Percentiles rank a stretch among this genome's conserved stretches.
Evolutionary conservation across 1,140 invertebrate species (phyloP).

Genomic region (Ericerus pela): DNA sequence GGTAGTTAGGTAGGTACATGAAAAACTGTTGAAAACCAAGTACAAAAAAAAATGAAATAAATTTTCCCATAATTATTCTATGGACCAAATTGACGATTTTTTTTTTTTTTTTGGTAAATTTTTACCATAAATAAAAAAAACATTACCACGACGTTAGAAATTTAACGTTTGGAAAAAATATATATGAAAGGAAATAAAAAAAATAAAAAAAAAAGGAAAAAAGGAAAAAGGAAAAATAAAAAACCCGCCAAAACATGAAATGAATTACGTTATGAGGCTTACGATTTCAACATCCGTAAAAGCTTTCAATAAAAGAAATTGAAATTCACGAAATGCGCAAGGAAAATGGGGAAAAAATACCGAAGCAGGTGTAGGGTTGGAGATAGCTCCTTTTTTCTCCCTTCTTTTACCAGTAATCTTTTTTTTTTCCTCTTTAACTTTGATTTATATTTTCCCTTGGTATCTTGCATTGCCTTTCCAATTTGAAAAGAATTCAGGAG

Average conservation of each 20-base stretch:
- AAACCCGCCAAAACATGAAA: neutral
- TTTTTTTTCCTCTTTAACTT: slow-evolving; percentile 9
- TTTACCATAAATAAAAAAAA: too few relatives aligned
- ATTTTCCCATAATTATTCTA: too few relatives aligned
- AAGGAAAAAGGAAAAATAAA: neutral
- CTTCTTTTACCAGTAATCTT: neutral
- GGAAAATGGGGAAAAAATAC: neutral
- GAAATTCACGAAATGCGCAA: slow-evolving; percentile 11
- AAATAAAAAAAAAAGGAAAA: neutral
- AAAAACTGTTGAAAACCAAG: too few relatives aligned
- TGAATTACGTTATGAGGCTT: neutral
- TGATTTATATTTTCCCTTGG: slow-evolving; percentile 11
- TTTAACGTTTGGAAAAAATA: too few relatives aligned
- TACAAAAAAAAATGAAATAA: too few relatives aligned
- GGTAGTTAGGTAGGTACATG: too few relatives aligned
- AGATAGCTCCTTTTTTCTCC: slow-evolving; percentile 2
- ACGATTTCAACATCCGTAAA: slow-evolving; percentile 6
- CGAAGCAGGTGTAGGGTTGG: neutral
- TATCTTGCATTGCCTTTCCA: slow-evolving; percentile 8
- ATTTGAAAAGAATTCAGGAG: slow-evolving; percentile 8
- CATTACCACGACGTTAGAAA: too few relatives aligned
- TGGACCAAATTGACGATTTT: too few relatives aligned
- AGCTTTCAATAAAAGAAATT: slow-evolving; percentile 9
- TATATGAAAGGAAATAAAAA: too few relatives aligned
- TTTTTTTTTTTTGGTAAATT: too few relatives aligned